Conservation (phyloP, 2,888 invertebrate species). For the Heterodera filipjevi region DNA sequence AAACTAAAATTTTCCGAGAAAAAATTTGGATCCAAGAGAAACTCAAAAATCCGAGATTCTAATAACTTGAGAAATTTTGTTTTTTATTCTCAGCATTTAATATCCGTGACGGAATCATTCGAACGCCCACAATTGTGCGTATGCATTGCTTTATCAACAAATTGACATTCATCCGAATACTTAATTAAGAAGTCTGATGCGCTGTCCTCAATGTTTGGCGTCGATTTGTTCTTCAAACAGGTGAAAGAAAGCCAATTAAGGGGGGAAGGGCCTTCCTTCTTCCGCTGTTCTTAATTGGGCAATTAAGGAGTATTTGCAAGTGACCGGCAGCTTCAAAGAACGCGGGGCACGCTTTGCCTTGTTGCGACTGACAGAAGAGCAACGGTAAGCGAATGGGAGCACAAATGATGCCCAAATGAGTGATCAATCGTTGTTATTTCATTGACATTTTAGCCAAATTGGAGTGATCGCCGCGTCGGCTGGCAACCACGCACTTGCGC, state of each 20-base stretch:
- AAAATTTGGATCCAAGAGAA: too few species aligned
- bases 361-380: conserved; percentile 28
- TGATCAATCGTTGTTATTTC: not conserved
- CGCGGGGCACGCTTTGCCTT: conserved; percentile 80
- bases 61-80: too few species aligned
- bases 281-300: too few species aligned
- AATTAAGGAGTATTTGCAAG: conserved; percentile 80
- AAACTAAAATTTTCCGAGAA: too few species aligned
- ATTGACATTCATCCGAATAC: not conserved
- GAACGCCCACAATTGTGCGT: conserved; percentile 82
- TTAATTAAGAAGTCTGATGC: conserved; percentile 7
- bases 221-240: conserved; percentile 81
- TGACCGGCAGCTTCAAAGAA: conserved; percentile 95
- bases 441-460: conserved; percentile 22
- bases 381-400: not conserved
- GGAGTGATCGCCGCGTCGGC: conserved; percentile 39
- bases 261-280: not conserved
- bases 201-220: conserved; percentile 22
- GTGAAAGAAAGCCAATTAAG: not conserved
- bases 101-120: conserved; percentile 80
- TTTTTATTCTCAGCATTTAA: conserved; percentile 72
- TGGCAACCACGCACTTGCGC: conserved; percentile 82
- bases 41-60: too few species aligned
- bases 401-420: not conserved
- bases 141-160: not conserved